Percentiles rank a stretch among this genome's conserved stretches.
phyloP scores from a whole-genome alignment of 2,888 invertebrate species.

The Heliconius cydno region DNA sequence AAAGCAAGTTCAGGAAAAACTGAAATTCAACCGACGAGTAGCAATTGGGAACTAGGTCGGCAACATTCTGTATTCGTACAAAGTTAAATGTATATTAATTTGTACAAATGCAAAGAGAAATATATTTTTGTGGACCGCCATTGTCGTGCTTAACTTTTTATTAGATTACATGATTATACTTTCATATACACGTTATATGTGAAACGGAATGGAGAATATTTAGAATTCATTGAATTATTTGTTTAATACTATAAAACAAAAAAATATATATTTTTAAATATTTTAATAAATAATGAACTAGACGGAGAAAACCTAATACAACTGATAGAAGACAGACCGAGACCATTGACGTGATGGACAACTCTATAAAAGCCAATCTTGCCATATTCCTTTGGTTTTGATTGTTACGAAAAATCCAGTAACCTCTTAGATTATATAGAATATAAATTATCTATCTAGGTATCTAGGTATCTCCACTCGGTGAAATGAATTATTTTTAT shows the following conservation, averaged over 20 bases:
- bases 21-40: constrained; percentile 37
- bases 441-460: no score
- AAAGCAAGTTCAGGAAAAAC: constrained; percentile 41
- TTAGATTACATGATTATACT: constrained; percentile 5
- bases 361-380: no score
- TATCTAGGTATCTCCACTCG: no score
- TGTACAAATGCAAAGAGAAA: constrained; percentile 26
- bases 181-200: not conserved
- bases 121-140: constrained; percentile 16
- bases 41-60: constrained; percentile 43
- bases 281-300: not conserved
- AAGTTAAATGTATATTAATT: constrained; percentile 36
- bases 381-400: no score
- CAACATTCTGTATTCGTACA: constrained; percentile 35
- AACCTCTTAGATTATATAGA: no score
- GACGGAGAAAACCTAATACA: not conserved
- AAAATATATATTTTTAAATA: not conserved
- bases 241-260: no score
- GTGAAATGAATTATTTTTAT: not conserved
- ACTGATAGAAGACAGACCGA: no score
- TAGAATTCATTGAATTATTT: not conserved
- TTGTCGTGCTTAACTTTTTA: constrained; percentile 18
- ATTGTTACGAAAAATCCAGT: no score
- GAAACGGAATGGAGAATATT: not conserved
- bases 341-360: no score